These are phyloP conservation scores for Sebastes steindachneri DNA, from an alignment of 2,797 vertebrate genomes.

Conservation along the genomic window DNA sequence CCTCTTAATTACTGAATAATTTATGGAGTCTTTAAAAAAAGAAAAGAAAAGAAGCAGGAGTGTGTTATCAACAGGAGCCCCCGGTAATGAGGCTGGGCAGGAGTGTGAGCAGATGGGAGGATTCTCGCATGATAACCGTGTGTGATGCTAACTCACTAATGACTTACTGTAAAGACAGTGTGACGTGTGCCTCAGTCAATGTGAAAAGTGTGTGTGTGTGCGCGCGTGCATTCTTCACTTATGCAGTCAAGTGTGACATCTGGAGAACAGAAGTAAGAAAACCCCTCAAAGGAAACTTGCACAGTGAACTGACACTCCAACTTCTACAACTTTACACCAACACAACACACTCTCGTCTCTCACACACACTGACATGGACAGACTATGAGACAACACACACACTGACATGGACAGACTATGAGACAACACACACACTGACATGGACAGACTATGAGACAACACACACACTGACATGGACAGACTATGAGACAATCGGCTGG, in stretches of 20 bases:
- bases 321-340: neutral
- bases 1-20: conserved; percentile 71
- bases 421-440: neutral
- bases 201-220: conserved; percentile 4
- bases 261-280: conserved; percentile 35
- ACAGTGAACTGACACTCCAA: neutral
- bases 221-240: neutral
- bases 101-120: conserved; percentile 65
- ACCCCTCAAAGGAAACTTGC: conserved; percentile 2
- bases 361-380: neutral
- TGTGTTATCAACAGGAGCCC: conserved; percentile 45
- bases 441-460: neutral
- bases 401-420: neutral
- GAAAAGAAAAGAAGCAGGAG: conserved; percentile 31
- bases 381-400: too few species aligned
- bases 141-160: conserved; percentile 59
- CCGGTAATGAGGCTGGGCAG: conserved; percentile 61
- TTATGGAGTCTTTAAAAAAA: conserved; percentile 24
- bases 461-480: neutral
- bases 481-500: neutral
- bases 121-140: conserved; percentile 49
- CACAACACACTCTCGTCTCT: neutral
- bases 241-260: conserved; percentile 51
- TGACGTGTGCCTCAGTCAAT: conserved; percentile 11
- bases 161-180: conserved; percentile 49